A percentile compares a stretch with the other conserved stretches of the same genome.
phyloP scores from a whole-genome alignment of 2,113 vertebrate genomes.

The Carollia perspicillata region DNA sequence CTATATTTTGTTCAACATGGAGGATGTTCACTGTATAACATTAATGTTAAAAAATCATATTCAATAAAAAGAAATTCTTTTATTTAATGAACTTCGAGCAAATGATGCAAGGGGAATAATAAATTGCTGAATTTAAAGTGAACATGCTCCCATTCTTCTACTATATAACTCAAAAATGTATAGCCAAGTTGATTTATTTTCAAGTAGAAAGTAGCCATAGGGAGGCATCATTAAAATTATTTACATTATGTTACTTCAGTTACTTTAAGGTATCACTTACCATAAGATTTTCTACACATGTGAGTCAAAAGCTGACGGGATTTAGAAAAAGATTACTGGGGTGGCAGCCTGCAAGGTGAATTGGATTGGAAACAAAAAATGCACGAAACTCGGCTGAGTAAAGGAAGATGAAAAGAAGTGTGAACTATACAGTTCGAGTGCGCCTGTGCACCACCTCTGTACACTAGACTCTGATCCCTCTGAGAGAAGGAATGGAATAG shows the following conservation, averaged over 20 bases:
- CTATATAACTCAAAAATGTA: background rate
- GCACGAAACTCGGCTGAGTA: background rate
- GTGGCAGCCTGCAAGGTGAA: background rate
- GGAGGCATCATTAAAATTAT: background rate
- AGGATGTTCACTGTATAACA: background rate
- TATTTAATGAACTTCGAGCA: background rate
- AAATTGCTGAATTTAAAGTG: background rate
- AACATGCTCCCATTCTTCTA: background rate
- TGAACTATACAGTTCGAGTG: background rate
- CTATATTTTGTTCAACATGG: background rate
- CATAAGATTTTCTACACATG: background rate
- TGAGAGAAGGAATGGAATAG: background rate
- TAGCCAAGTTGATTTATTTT: background rate
- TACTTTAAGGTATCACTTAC: background rate
- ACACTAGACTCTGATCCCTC: background rate
- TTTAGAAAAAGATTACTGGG: background rate
- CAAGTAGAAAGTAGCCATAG: background rate
- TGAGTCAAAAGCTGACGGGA: background rate
- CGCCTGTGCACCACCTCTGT: too few relatives aligned
- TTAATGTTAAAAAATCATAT: background rate
- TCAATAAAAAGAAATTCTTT: background rate
- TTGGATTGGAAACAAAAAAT: background rate
- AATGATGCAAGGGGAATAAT: background rate
- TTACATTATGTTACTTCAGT: background rate
- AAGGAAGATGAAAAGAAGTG: background rate